Percentiles rank a stretch among this genome's conserved stretches.
Conservation (phyloP, 1,140 invertebrate species). For the Drosophila seguyi region DNA sequence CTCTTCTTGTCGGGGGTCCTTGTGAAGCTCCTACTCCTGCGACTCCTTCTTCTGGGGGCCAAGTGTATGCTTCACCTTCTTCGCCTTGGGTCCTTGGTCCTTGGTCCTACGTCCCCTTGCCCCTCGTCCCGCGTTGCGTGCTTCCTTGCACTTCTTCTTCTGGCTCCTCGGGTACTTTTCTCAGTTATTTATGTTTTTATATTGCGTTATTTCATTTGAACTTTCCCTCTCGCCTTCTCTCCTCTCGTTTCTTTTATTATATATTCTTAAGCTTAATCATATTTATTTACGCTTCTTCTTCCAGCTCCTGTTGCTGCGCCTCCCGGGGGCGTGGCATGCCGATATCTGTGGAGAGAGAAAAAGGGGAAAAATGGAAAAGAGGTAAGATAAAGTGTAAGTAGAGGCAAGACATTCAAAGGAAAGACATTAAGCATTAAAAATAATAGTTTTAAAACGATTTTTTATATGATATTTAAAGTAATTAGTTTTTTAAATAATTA, state of each 20-base stretch:
- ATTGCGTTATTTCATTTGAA: slow-evolving; percentile 84
- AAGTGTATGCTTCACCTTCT: slow-evolving; percentile 26
- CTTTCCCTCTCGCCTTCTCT: slow-evolving; percentile 41
- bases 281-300: slow-evolving; percentile 77
- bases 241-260: slow-evolving; percentile 56
- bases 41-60: slow-evolving; percentile 7
- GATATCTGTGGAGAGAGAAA: slow-evolving; percentile 44
- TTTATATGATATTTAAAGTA: not conserved
- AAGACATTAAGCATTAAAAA: not conserved
- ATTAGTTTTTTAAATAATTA: not conserved
- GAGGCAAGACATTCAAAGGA: not conserved
- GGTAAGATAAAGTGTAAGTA: slow-evolving; percentile 3
- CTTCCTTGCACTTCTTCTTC: slow-evolving; percentile 18
- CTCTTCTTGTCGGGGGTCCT: not conserved
- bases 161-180: slow-evolving; percentile 22
- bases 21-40: not conserved
- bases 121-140: slow-evolving; percentile 16
- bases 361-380: slow-evolving; percentile 19
- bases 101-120: not conserved
- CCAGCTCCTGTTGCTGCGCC: slow-evolving; percentile 31
- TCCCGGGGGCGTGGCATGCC: slow-evolving; percentile 43
- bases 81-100: not conserved
- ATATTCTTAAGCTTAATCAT: slow-evolving; percentile 84
- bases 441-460: not conserved
- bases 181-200: slow-evolving; percentile 78